Conservation (phyloP, 2,888 invertebrate species). For the Autographa gamma region DNA sequence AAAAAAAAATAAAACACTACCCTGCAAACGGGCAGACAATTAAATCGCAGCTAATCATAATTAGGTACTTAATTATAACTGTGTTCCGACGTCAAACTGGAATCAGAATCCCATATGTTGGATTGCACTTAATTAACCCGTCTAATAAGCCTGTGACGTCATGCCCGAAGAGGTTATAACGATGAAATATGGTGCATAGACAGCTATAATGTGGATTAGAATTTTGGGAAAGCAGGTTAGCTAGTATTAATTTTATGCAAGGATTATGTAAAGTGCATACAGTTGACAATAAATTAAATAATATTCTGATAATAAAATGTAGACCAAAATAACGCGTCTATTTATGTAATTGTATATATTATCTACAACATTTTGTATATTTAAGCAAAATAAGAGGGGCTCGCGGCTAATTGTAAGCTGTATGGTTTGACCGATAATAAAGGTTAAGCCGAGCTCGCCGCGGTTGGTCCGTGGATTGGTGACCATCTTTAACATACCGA, state of each 20-base stretch:
- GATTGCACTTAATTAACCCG: slow-evolving; percentile 69
- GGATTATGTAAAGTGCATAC: too few species aligned
- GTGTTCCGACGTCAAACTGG: slow-evolving; percentile 31
- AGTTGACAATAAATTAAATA: too few species aligned
- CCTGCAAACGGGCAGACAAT: slow-evolving; percentile 9
- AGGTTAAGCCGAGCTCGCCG: too few species aligned
- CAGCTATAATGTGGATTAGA: background rate
- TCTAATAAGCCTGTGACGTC: slow-evolving; percentile 71
- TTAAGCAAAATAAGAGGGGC: too few species aligned
- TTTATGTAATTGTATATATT: too few species aligned
- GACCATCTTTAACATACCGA: too few species aligned
- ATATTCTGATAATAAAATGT: too few species aligned
- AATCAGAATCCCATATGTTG: slow-evolving; percentile 47
- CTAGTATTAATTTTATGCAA: background rate
- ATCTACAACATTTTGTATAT: too few species aligned
- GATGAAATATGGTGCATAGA: slow-evolving; percentile 30
- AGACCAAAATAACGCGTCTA: too few species aligned
- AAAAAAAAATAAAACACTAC: background rate
- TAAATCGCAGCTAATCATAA: slow-evolving; percentile 39
- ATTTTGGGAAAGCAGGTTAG: background rate
- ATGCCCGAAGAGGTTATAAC: slow-evolving; percentile 54
- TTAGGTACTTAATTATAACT: slow-evolving; percentile 40
- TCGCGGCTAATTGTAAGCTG: too few species aligned
- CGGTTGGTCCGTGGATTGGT: too few species aligned
- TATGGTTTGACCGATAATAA: too few species aligned